Base-by-base conservation (phyloP, 1,140 invertebrate genomes). In the Drosophila asahinai region DNA sequence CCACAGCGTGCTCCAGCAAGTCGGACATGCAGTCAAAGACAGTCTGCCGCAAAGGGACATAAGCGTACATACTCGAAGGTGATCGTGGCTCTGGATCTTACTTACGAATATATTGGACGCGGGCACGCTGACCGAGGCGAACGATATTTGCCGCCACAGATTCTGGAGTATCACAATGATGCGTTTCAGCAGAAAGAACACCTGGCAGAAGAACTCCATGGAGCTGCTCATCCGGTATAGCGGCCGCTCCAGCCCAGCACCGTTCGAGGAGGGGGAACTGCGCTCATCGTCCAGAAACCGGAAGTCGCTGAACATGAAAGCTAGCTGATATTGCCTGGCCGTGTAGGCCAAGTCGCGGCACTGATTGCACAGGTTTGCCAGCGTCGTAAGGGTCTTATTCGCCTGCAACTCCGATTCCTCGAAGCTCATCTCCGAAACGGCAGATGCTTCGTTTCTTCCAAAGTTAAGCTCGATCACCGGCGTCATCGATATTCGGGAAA, bases 371-470 rank as follows among this genome's bases (percentile, higher is more conserved):
- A 97, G 93, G 43, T 96, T 95, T n/a, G 96, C 95, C 49, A 98
- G 94, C 1, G 97, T 96, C 36, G 96, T 95, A n/a, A 98, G 93
- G 17, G 97, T 95, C 94, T 97, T 97, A 60, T 97, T 97, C 64
- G 97, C 94, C 19, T 96, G 93, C 91, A 96, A 96, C 93, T 98
- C 97, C 27, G 96, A 97, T 74, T 96, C 95, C 22, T 96, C 94
- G 30, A 96, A 93, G 45, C 97, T 87, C 30, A 3, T 19, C 30
- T 76, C 38, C 27, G 43, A 47, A 14, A 27, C 25, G 15, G 43
- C 11, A 6, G 9, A 19, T 0, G 36, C 17, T 1, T 33, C 19
- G 15, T 64, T 68, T 17, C 40, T n/a, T 1, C 65, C 63, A 8
- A 67, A 79, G 17, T 73, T 81, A 0, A 89, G 70, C 49, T 89